Base-by-base conservation (phyloP, 2,113 vertebrate species). In the Podilymbus podiceps region DNA sequence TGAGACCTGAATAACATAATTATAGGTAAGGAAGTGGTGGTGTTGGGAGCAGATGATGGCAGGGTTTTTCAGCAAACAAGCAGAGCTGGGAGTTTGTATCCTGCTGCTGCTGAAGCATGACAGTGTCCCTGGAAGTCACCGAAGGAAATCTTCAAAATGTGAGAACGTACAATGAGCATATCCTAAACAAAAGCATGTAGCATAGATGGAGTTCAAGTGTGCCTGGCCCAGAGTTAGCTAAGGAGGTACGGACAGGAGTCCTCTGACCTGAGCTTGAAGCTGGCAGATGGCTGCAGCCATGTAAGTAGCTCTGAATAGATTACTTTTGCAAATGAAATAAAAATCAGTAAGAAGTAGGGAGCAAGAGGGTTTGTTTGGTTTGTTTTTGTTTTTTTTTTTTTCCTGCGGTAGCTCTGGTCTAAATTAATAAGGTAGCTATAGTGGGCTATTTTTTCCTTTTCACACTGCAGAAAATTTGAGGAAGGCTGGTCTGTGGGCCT, bases 281-380 rank as follows among this genome's bases (percentile, higher is more conserved):
- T 81, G 49, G 46, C 77, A 94, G 91, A 42, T 77, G 82, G 47
- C 67, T 77, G 38, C 53, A 78, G 52, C 47, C 40, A n/a, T 53
- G 18, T 63, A 92, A 90, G 47, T 31, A 92, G 38, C 28, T 89
- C 71, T 78, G 67, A 82, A 59, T 12, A 86, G 35, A 71, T 73
- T 71, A 73, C 28, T 90, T 87, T 28, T 44, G 75, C 84, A 91
- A 93, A 88, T 81, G 15, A 94, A 94, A 72, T 67, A 79, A 82
- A 88, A 84, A 77, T 67, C 52, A 46, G 33, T 55, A 85, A 79
- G 44, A 75, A 68, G 33, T 18, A 95, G 62, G 27, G 31, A 95
- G 22, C 1, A 5, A 55, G 9, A 50, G 17, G 6, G 11, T 4
- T n/a, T n/a, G n/a, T n/a, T n/a, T n/a, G n/a, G n/a, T n/a, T n/a